Evolutionary conservation across 1,140 invertebrate species (phyloP).

Genomic region (Aplysia californica): DNA sequence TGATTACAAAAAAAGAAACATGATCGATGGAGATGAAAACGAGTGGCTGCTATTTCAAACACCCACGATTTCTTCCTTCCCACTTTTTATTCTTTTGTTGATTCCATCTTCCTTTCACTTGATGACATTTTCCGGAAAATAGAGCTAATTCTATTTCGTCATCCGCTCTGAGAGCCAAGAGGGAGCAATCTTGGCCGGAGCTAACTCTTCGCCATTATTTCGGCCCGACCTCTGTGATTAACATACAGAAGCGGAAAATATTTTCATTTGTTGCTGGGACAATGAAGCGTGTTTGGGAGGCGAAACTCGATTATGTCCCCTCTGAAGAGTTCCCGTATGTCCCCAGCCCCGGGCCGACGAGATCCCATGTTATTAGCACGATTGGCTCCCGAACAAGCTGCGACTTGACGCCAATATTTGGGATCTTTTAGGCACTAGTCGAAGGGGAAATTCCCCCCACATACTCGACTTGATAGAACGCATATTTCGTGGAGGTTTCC

Average conservation of each 20-base stretch:
- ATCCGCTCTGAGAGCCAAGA: too few species aligned
- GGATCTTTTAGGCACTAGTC: not conserved
- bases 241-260: conserved; percentile 41
- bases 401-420: conserved; percentile 11
- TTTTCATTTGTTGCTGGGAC: conserved; percentile 41
- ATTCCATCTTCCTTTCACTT: too few species aligned
- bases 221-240: conserved; percentile 24
- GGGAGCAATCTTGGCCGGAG: too few species aligned
- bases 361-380: conserved; percentile 18
- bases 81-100: too few species aligned
- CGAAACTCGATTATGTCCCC: conserved; percentile 18
- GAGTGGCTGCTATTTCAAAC: too few species aligned
- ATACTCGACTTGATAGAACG: not conserved
- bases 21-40: too few species aligned
- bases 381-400: conserved; percentile 1
- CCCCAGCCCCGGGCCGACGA: not conserved
- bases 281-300: conserved; percentile 27
- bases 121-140: conserved; percentile 25
- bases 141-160: conserved; percentile 28
- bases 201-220: conserved; percentile 1
- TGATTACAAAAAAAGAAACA: too few species aligned
- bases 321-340: conserved; percentile 5
- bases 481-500: too few species aligned
- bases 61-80: too few species aligned
- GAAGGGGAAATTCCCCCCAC: not conserved